Percentiles rank a stretch among this genome's conserved stretches.
These are phyloP conservation scores for Euleptes europaea DNA, from an alignment of 2,113 vertebrate species.

Conservation along the genomic window DNA sequence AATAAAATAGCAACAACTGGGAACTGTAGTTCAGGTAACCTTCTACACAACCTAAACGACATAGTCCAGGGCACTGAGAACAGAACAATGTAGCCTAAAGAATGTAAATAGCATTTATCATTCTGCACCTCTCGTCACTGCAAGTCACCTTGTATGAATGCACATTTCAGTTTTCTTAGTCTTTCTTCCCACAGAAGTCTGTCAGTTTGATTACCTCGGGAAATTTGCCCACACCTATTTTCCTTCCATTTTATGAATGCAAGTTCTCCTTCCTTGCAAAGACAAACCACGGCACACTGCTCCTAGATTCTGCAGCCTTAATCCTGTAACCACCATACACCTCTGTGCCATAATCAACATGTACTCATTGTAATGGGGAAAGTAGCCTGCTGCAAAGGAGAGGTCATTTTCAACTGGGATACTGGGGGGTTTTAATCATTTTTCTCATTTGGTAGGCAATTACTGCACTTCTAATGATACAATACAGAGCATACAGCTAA, in stretches of 20 bases:
- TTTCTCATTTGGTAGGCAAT: background rate
- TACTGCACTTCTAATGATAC: background rate
- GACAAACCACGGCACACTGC: background rate
- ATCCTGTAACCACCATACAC: conserved; percentile 35
- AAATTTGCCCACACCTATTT: background rate
- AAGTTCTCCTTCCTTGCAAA: background rate
- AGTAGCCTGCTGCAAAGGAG: background rate
- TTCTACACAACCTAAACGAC: background rate
- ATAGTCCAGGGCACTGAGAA: background rate
- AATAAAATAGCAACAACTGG: background rate
- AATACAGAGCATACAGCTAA: background rate
- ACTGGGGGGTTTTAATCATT: background rate
- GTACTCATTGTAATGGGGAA: background rate
- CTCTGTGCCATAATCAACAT: conserved; percentile 3
- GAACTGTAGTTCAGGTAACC: background rate
- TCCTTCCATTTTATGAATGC: background rate
- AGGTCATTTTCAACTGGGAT: background rate
- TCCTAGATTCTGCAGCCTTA: conserved; percentile 8
- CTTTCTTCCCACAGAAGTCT: background rate
- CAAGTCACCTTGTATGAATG: background rate
- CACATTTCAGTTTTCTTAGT: background rate
- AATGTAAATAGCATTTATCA: background rate
- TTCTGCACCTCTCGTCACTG: background rate
- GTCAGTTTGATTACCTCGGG: rapidly evolving
- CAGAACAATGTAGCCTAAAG: background rate